These are phyloP conservation scores for Cochlearius cochlearius DNA, from an alignment of 2,113 vertebrate genomes.

Conservation along the genomic window DNA sequence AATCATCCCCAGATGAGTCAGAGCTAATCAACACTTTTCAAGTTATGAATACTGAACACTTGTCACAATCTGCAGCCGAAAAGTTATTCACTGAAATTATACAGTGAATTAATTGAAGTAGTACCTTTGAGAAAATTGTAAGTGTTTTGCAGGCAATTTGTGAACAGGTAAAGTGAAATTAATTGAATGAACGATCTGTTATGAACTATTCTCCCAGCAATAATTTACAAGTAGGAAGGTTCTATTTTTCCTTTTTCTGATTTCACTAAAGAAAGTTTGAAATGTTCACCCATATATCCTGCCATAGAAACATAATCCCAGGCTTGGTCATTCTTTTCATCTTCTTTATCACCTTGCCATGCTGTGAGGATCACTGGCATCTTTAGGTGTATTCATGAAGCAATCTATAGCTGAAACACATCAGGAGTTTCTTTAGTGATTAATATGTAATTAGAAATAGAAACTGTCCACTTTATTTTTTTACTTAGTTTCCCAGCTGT, in stretches of 20 bases:
- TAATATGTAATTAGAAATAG: neutral
- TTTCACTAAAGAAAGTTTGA: neutral
- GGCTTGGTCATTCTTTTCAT: neutral
- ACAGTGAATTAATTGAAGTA: constrained; percentile 25
- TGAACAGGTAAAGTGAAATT: neutral
- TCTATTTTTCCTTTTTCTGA: neutral
- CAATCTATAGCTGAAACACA: neutral
- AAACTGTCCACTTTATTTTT: neutral
- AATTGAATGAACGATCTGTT: neutral
- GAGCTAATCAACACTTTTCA: neutral
- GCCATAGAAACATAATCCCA: neutral
- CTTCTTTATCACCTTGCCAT: neutral
- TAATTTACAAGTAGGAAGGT: neutral
- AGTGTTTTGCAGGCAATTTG: constrained; percentile 19
- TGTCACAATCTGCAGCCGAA: constrained; percentile 19
- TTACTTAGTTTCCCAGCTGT: neutral
- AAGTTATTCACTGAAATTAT: constrained; percentile 43
- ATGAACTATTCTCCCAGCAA: neutral
- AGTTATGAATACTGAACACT: constrained; percentile 2
- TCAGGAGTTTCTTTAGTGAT: neutral
- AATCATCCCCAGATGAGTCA: neutral
- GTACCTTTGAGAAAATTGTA: constrained; percentile 10
- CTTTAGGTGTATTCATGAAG: neutral
- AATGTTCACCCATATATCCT: neutral
- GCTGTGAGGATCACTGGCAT: neutral